These are phyloP conservation scores for Scaptomyza tumidula DNA, from an alignment of 2,888 invertebrate species.

Conservation along the genomic window DNA sequence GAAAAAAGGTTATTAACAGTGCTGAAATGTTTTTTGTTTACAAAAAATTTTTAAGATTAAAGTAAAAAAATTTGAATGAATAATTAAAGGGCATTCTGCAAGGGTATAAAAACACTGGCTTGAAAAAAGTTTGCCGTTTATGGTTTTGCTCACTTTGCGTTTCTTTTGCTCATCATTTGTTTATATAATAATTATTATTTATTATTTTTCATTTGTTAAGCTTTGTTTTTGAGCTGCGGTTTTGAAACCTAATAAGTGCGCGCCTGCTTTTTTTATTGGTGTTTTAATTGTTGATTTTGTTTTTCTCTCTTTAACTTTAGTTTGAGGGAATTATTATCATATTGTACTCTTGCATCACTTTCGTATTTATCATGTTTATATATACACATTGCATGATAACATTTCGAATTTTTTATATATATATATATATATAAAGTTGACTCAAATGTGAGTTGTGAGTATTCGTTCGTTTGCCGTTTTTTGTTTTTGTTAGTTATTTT, in stretches of 20 bases:
- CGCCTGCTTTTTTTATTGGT: slow-evolving; percentile 15
- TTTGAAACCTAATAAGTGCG: slow-evolving; percentile 70
- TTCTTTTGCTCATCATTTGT: slow-evolving; percentile 65
- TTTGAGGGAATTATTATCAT: slow-evolving; percentile 42
- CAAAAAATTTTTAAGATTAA: background rate
- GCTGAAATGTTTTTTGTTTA: background rate
- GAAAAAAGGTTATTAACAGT: background rate
- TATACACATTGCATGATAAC: slow-evolving; percentile 17
- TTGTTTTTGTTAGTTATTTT: slow-evolving; percentile 10
- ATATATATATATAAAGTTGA: background rate
- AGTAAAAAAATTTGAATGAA: background rate
- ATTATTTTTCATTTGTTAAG: slow-evolving; percentile 51
- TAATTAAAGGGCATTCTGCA: slow-evolving; percentile 4
- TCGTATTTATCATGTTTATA: slow-evolving; percentile 13
- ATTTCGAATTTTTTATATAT: slow-evolving; percentile 8
- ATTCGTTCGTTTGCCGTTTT: slow-evolving; percentile 16
- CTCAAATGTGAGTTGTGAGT: slow-evolving; percentile 23
- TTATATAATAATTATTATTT: slow-evolving; percentile 61
- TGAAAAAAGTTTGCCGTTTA: background rate
- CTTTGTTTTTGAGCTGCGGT: slow-evolving; percentile 59
- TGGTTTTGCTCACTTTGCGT: slow-evolving; percentile 25
- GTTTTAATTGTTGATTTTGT: too few species aligned
- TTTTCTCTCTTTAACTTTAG: slow-evolving; percentile 18
- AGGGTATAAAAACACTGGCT: slow-evolving; percentile 26
- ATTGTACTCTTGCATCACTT: slow-evolving; percentile 25